phyloP scores from a whole-genome alignment of 2,888 invertebrate species.

The Loripinus fragilis region DNA sequence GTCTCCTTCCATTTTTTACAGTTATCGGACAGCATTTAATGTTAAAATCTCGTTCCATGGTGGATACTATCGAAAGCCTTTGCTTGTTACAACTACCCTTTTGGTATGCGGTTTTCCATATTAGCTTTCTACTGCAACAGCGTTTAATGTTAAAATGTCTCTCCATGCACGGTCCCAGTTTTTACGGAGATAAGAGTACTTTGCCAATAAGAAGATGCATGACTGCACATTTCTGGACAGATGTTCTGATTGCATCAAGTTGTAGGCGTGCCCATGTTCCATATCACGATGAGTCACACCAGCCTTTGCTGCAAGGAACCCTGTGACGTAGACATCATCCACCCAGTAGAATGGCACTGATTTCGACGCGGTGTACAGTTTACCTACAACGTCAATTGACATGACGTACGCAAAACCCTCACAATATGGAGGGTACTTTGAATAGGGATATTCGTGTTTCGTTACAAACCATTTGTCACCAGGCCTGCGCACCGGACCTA shows the following conservation, averaged over 20 bases:
- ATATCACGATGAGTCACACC: slow-evolving; percentile 51
- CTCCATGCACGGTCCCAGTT: slow-evolving; percentile 57
- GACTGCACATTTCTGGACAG: slow-evolving; percentile 43
- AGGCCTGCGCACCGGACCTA: slow-evolving; percentile 51
- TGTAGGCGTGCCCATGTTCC: slow-evolving; percentile 49
- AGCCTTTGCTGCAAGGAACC: slow-evolving; percentile 61
- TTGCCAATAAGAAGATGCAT: slow-evolving; percentile 57
- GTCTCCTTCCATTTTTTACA: too few relatives aligned
- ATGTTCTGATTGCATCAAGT: slow-evolving; percentile 41
- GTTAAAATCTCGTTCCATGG: too few relatives aligned
- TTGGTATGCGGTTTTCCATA: neutral
- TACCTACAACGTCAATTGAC: slow-evolving; percentile 51
- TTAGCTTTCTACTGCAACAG: neutral
- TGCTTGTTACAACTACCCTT: neutral
- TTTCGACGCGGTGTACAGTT: slow-evolving; percentile 57
- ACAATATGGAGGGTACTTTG: slow-evolving; percentile 72
- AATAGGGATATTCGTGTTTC: slow-evolving; percentile 62
- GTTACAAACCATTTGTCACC: slow-evolving; percentile 70
- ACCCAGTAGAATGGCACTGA: slow-evolving; percentile 68
- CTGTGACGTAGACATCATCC: slow-evolving; percentile 77
- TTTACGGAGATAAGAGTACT: slow-evolving; percentile 38
- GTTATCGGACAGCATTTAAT: too few relatives aligned
- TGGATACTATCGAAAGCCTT: too few relatives aligned
- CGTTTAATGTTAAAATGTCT: slow-evolving; percentile 34
- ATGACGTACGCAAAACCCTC: slow-evolving; percentile 71